These are phyloP conservation scores for Formicarius rufipectus DNA, from an alignment of 2,113 vertebrate genomes.

Conservation along the genomic window DNA sequence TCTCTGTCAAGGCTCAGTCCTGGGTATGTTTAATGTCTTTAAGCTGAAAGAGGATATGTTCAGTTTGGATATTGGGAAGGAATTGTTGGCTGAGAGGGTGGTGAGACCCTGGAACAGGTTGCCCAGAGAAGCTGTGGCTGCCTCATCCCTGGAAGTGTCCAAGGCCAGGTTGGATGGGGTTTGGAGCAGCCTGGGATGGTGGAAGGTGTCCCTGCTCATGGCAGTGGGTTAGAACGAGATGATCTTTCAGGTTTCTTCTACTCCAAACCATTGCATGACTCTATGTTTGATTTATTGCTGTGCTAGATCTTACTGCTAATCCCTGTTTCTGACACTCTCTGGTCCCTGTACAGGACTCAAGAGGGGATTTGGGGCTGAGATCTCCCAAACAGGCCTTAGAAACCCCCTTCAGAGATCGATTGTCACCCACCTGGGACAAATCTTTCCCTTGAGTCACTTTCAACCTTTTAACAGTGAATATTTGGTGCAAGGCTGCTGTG, in stretches of 20 bases:
- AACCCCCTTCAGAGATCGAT: not conserved
- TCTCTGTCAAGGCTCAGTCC: not conserved
- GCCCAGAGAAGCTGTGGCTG: not conserved
- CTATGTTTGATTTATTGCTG: not conserved
- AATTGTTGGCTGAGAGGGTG: not conserved
- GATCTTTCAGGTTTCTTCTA: not conserved
- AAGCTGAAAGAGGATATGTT: not conserved
- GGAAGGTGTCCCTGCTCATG: not conserved
- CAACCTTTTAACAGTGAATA: not conserved
- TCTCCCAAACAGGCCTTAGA: not conserved
- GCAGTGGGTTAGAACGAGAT: not conserved
- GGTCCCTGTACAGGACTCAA: not conserved
- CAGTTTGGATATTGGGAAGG: not conserved
- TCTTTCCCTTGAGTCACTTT: not conserved
- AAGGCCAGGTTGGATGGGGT: accelerated
- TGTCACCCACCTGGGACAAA: not conserved
- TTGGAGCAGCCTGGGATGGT: not conserved
- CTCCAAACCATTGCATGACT: not conserved
- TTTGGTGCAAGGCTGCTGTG: not conserved
- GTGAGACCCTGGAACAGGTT: accelerated
- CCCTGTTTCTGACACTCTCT: not conserved
- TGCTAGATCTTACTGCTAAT: not conserved
- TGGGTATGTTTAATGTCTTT: not conserved
- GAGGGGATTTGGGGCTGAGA: not conserved
- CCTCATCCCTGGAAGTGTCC: not conserved